Evolutionary conservation across 2,888 invertebrate species (phyloP).

Genomic region (Drosophila peninsularis): DNA sequence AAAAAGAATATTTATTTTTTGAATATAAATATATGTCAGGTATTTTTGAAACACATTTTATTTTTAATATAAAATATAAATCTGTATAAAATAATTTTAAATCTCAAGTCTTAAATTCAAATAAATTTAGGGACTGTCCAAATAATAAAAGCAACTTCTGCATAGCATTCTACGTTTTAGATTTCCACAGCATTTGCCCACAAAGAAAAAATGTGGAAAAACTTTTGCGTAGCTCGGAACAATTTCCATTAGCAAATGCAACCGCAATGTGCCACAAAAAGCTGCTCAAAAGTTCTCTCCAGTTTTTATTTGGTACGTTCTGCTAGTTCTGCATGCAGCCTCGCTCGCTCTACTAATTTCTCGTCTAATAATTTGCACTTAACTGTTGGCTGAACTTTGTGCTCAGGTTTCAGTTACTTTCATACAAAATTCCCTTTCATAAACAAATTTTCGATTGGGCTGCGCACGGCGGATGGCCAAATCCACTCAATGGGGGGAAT

Average conservation of each 20-base stretch:
- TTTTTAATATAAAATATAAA: too few relatives aligned
- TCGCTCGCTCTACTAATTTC: constrained; percentile 52
- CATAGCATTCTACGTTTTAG: constrained; percentile 6
- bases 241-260: constrained; percentile 73
- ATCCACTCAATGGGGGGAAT: constrained; percentile 6
- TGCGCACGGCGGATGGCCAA: constrained; percentile 11
- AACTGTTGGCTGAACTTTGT: constrained; percentile 43
- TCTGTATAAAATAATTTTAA: too few relatives aligned
- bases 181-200: constrained; percentile 11
- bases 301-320: constrained; percentile 8
- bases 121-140: constrained; percentile 11
- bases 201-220: constrained; percentile 19
- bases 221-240: constrained; percentile 39
- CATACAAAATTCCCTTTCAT: constrained; percentile 71
- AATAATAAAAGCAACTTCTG: constrained; percentile 31
- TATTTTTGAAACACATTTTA: too few relatives aligned
- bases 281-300: constrained; percentile 31
- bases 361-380: constrained; percentile 70
- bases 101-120: background rate
- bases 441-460: constrained; percentile 44
- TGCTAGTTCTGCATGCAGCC: background rate
- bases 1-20: too few relatives aligned
- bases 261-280: constrained; percentile 60
- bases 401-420: constrained; percentile 57
- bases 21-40: too few relatives aligned